Conservation (phyloP, 2,797 vertebrate species). For the Coendou prehensilis region DNA sequence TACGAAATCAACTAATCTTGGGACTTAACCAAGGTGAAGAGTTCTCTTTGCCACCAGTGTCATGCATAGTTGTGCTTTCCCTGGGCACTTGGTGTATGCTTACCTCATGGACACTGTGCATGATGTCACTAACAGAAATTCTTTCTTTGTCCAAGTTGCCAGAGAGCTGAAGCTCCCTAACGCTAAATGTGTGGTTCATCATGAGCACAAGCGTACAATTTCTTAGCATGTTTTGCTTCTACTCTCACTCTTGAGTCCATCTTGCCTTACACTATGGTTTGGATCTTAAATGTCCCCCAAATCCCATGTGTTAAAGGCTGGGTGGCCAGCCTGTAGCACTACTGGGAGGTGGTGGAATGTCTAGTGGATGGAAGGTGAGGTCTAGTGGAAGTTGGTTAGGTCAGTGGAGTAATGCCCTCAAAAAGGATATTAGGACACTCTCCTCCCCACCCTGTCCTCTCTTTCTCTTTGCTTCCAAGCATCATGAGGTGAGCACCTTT, state of each 20-base stretch:
- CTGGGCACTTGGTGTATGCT: not conserved
- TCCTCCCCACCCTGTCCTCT: not conserved
- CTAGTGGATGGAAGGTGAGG: not conserved
- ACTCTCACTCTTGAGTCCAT: not conserved
- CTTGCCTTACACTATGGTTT: not conserved
- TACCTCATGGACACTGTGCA: not conserved
- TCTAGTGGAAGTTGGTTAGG: not conserved
- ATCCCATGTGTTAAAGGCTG: not conserved
- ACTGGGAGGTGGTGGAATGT: not conserved
- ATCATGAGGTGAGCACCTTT: not conserved
- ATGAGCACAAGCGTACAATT: not conserved
- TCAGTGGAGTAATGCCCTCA: too few species aligned
- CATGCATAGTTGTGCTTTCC: not conserved
- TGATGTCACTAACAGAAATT: not conserved
- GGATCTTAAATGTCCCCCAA: not conserved
- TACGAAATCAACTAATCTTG: not conserved
- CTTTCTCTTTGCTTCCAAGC: not conserved
- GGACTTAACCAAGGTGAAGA: not conserved
- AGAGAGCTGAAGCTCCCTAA: slow-evolving; percentile 19
- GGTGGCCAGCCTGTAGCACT: not conserved
- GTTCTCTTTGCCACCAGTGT: not conserved
- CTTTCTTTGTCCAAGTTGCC: not conserved
- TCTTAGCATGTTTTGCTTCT: not conserved
- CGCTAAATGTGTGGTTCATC: not conserved
- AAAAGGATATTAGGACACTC: not conserved